A percentile compares a stretch with the other conserved stretches of the same genome.
Evolutionary conservation across 1,140 invertebrate genomes (phyloP).

Genomic region (Mylabris phalerata): DNA sequence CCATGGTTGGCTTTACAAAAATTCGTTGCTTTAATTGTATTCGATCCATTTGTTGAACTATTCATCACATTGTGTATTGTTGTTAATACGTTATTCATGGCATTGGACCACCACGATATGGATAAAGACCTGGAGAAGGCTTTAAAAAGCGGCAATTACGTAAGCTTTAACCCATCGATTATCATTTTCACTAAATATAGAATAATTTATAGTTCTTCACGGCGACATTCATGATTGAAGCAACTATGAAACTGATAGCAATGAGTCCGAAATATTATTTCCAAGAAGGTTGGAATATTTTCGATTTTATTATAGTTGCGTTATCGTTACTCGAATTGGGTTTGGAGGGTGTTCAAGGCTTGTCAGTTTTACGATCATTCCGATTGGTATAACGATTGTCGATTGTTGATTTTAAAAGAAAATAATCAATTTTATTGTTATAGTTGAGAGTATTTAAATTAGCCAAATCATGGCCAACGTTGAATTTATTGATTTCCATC

Average conservation of each 20-base stretch:
- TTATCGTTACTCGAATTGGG: constrained; percentile 90
- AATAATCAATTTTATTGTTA: constrained; percentile 37
- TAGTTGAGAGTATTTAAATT: constrained; percentile 98
- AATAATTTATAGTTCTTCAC: constrained; percentile 82
- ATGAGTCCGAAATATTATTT: constrained; percentile 97
- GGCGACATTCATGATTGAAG: constrained; percentile 94
- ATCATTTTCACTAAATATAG: background rate
- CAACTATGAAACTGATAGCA: constrained; percentile 89
- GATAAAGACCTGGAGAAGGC: constrained; percentile 74
- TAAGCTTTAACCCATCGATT: constrained; percentile 48
- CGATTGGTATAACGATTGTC: constrained; percentile 70
- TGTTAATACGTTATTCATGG: constrained; percentile 97
- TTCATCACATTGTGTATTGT: constrained; percentile 98
- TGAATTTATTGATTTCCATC: constrained; percentile 97
- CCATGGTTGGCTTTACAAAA: constrained; percentile 87
- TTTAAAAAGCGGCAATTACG: constrained; percentile 90
- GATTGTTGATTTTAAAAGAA: background rate
- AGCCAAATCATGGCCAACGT: constrained; percentile 97
- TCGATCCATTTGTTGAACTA: constrained; percentile 96
- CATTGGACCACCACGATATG: constrained; percentile 93
- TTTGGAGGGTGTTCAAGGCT: constrained; percentile 86
- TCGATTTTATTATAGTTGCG: constrained; percentile 97
- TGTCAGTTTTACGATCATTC: constrained; percentile 95
- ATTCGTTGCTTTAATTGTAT: constrained; percentile 83
- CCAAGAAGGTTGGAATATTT: constrained; percentile 98